These are phyloP conservation scores for Panagrolaimus sp. DNA, from an alignment of 1,140 invertebrate genomes.

Conservation along the genomic window DNA sequence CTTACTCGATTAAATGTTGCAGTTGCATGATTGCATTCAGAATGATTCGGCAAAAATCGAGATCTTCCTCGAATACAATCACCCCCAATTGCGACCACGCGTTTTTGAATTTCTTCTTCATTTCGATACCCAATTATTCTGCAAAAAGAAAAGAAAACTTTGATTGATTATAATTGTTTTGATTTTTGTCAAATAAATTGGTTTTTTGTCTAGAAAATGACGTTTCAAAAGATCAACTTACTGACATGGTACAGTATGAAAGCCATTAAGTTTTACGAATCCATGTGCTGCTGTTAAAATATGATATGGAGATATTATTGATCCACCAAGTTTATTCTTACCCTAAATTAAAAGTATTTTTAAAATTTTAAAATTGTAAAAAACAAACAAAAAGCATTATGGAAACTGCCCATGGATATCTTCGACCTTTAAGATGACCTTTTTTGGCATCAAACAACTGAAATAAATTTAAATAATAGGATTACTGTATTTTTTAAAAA, in stretches of 20 bases:
- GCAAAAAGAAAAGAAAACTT: background rate
- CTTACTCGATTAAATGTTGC: slow-evolving; percentile 1
- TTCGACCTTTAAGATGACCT: slow-evolving; percentile 5
- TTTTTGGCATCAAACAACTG: background rate
- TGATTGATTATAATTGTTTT: too few species aligned
- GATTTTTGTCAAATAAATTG: too few species aligned
- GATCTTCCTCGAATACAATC: slow-evolving; percentile 32
- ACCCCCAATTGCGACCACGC: slow-evolving; percentile 29
- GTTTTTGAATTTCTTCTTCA: background rate
- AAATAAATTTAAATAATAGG: too few species aligned
- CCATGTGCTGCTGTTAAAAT: slow-evolving; percentile 30
- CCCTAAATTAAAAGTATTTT: slow-evolving; percentile 10
- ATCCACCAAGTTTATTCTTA: slow-evolving; percentile 29
- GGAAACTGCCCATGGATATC: slow-evolving; percentile 30
- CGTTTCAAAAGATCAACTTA: slow-evolving; percentile 17
- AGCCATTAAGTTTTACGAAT: slow-evolving; percentile 25
- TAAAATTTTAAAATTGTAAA: background rate
- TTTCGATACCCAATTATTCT: slow-evolving; percentile 26
- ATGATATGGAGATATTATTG: slow-evolving; percentile 29
- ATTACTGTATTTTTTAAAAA: too few species aligned
- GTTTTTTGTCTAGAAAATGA: too few species aligned
- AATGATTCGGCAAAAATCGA: slow-evolving; percentile 15
- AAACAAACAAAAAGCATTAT: slow-evolving; percentile 14
- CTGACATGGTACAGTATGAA: slow-evolving; percentile 15
- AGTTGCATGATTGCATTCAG: background rate